Evolutionary conservation across 2,888 invertebrate genomes (phyloP).

Genomic region (Agrotis ipsilon): DNA sequence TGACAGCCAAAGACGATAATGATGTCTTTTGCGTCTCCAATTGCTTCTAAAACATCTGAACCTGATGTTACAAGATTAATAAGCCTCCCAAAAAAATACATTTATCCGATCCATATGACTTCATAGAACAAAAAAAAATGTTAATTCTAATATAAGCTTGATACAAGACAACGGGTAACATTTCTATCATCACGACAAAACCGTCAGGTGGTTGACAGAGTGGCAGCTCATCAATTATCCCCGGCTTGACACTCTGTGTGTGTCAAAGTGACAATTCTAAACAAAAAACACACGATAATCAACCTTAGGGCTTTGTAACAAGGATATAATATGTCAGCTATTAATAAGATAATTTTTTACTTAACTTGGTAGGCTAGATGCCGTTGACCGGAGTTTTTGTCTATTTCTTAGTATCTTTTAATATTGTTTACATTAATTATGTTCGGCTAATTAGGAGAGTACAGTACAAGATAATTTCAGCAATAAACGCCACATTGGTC

Average conservation of each 20-base stretch:
- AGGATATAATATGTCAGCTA: slow-evolving; percentile 21
- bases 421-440: slow-evolving; percentile 60
- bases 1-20: not conserved
- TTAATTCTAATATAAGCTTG: slow-evolving; percentile 22
- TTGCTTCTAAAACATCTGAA: not conserved
- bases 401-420: slow-evolving; percentile 51
- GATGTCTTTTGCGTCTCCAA: not conserved
- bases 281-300: slow-evolving; percentile 45
- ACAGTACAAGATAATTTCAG: slow-evolving; percentile 22
- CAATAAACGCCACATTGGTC: slow-evolving; percentile 11
- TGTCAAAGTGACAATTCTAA: slow-evolving; percentile 66
- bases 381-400: slow-evolving; percentile 70
- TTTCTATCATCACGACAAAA: slow-evolving; percentile 69
- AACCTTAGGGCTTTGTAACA: slow-evolving; percentile 63
- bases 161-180: slow-evolving; percentile 46
- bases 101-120: slow-evolving; percentile 25
- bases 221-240: slow-evolving; percentile 83
- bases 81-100: not conserved
- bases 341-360: slow-evolving; percentile 62
- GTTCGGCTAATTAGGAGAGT: slow-evolving; percentile 39
- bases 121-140: slow-evolving; percentile 47
- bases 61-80: not conserved
- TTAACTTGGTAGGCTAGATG: slow-evolving; percentile 66
- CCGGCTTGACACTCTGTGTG: slow-evolving; percentile 78
- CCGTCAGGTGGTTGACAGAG: slow-evolving; percentile 70